phyloP scores from a whole-genome alignment of 2,888 invertebrate genomes.

The Vesta saturnalis region DNA sequence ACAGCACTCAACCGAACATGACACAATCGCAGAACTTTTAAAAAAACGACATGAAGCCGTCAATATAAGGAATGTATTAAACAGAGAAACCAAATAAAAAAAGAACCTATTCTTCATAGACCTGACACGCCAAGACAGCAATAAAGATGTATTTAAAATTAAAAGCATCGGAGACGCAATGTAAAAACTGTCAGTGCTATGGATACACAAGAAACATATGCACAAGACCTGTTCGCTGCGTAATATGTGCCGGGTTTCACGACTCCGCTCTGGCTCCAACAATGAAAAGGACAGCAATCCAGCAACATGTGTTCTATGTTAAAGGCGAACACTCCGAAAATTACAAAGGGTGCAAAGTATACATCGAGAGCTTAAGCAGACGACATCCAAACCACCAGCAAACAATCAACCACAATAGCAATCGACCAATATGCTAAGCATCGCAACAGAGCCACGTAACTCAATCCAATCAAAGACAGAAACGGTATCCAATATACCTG shows the following conservation, averaged over 20 bases:
- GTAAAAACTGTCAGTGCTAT: slow-evolving; percentile 6
- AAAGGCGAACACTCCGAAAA: neutral
- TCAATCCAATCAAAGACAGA: neutral
- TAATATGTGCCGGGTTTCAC: slow-evolving; percentile 2
- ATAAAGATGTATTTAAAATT: neutral
- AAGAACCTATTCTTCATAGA: no score
- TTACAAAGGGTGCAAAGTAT: no score
- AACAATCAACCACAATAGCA: neutral
- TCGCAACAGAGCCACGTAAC: neutral
- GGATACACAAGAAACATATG: neutral
- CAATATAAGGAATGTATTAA: no score
- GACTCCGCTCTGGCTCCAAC: no score
- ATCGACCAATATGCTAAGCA: no score
- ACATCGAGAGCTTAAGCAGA: neutral
- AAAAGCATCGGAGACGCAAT: neutral
- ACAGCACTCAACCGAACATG: neutral
- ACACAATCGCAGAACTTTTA: neutral
- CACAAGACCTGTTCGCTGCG: no score
- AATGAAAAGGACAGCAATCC: neutral
- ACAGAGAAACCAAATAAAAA: no score
- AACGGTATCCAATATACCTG: neutral
- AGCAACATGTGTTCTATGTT: neutral
- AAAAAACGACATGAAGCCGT: neutral
- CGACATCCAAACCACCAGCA: neutral
- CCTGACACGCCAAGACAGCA: neutral